Percentiles rank a stretch among this genome's conserved stretches.
phyloP scores from a whole-genome alignment of 2,888 invertebrate species.

The Cancer borealis region DNA sequence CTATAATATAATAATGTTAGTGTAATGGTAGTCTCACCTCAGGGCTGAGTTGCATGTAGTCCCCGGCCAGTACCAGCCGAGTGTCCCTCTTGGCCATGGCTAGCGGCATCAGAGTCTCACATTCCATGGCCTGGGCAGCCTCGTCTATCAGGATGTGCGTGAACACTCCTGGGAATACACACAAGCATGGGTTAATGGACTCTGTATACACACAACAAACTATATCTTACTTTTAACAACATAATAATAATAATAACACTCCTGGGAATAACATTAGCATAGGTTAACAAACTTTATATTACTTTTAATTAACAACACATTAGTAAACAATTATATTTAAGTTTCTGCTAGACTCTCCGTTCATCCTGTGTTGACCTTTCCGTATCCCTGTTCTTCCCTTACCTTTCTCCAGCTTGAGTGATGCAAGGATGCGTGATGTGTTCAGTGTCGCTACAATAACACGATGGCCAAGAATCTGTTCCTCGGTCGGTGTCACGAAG shows the following conservation, averaged over 20 bases:
- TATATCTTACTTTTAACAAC: not conserved
- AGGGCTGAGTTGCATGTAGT: constrained; percentile 91
- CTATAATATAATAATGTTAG: too few relatives aligned
- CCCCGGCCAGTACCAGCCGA: constrained; percentile 89
- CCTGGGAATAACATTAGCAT: too few relatives aligned
- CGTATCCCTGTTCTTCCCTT: not conserved
- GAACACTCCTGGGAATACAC: constrained; percentile 82
- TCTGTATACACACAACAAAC: too few relatives aligned
- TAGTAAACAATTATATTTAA: too few relatives aligned
- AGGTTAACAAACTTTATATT: too few relatives aligned
- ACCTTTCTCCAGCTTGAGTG: constrained; percentile 78
- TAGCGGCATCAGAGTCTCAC: constrained; percentile 90
- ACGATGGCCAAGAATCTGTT: constrained; percentile 86
- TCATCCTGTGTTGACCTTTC: too few relatives aligned
- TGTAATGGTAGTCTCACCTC: constrained; percentile 80
- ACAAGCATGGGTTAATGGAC: not conserved
- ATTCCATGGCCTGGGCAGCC: constrained; percentile 92
- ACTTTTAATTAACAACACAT: too few relatives aligned
- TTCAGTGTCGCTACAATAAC: constrained; percentile 90
- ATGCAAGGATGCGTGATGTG: constrained; percentile 87
- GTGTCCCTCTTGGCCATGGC: constrained; percentile 87
- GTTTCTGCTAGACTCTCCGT: too few relatives aligned
- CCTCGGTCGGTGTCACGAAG: constrained; percentile 86
- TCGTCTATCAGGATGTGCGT: constrained; percentile 92
- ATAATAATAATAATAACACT: too few relatives aligned